Percentiles rank a stretch among this genome's conserved stretches.
These are phyloP conservation scores for Zenarchopterus dispar DNA, from an alignment of 2,797 vertebrate genomes.

Conservation along the genomic window DNA sequence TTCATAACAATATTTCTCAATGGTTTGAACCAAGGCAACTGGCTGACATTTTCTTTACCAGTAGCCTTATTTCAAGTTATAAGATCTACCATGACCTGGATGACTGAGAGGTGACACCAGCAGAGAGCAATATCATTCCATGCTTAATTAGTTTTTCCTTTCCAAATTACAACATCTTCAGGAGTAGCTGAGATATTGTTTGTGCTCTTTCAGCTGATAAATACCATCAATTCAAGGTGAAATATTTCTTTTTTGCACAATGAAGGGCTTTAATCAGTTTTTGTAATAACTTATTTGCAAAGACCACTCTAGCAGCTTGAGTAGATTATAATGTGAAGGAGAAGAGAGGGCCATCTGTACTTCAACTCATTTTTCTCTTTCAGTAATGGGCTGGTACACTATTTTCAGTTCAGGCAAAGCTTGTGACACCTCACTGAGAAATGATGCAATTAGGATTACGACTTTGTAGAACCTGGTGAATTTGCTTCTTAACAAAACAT, in stretches of 20 bases:
- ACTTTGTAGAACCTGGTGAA: slow-evolving; percentile 73
- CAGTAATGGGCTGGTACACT: slow-evolving; percentile 28
- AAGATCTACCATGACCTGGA: too few species aligned
- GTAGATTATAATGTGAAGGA: slow-evolving; percentile 52
- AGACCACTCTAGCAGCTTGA: slow-evolving; percentile 45
- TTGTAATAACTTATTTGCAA: not conserved
- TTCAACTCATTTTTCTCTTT: slow-evolving; percentile 42
- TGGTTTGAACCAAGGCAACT: too few species aligned
- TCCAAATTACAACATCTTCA: not conserved
- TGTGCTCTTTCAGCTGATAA: not conserved
- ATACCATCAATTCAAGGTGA: not conserved
- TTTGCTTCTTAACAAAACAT: slow-evolving; percentile 73
- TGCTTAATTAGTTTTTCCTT: not conserved
- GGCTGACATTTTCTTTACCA: too few species aligned
- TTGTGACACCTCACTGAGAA: slow-evolving; percentile 68
- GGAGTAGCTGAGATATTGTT: not conserved
- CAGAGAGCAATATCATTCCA: slow-evolving; percentile 1
- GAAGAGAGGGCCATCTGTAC: slow-evolving; percentile 62
- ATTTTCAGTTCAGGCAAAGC: slow-evolving; percentile 54
- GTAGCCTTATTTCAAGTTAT: too few species aligned
- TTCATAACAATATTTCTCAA: too few species aligned
- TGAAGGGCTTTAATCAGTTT: slow-evolving; percentile 3
- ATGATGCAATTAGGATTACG: slow-evolving; percentile 75
- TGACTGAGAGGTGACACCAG: not conserved
- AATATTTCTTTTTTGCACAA: not conserved